A percentile compares a stretch with the other conserved stretches of the same genome.
These are phyloP conservation scores for Sycophila texana DNA, from an alignment of 2,888 invertebrate genomes.

Conservation along the genomic window DNA sequence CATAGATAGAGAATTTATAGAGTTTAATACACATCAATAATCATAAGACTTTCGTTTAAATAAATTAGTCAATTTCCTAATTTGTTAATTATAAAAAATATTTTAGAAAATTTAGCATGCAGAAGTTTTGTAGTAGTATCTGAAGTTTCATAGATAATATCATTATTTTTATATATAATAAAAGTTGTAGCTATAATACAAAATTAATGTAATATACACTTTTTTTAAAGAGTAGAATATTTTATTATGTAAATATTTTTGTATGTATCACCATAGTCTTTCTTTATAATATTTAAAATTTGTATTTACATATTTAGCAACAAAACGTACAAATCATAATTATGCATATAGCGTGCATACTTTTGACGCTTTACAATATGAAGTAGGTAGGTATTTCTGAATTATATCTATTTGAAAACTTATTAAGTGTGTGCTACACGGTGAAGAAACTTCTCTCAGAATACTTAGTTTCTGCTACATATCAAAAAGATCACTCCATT, in stretches of 20 bases:
- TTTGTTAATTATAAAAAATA: too few relatives aligned
- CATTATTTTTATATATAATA: neutral
- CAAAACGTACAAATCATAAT: slow-evolving; percentile 39
- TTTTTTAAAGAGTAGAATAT: neutral
- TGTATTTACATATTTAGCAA: slow-evolving; percentile 34
- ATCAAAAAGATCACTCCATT: slow-evolving; percentile 24
- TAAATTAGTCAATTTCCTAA: neutral
- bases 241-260: too few relatives aligned
- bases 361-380: slow-evolving; percentile 24
- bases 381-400: too few relatives aligned
- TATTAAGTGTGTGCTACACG: slow-evolving; percentile 38
- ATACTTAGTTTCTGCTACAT: slow-evolving; percentile 31
- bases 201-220: neutral
- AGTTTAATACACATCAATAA: too few relatives aligned
- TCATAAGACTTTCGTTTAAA: neutral
- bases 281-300: slow-evolving; percentile 3
- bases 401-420: slow-evolving; percentile 13
- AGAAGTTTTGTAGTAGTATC: neutral
- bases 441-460: slow-evolving; percentile 30
- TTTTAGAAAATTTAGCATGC: too few relatives aligned
- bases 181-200: neutral
- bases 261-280: slow-evolving; percentile 44
- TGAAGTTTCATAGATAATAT: too few relatives aligned
- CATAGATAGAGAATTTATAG: too few relatives aligned
- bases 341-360: slow-evolving; percentile 46